phyloP scores from a whole-genome alignment of 2,888 invertebrate species.

The Gisinianus flammeolus region DNA sequence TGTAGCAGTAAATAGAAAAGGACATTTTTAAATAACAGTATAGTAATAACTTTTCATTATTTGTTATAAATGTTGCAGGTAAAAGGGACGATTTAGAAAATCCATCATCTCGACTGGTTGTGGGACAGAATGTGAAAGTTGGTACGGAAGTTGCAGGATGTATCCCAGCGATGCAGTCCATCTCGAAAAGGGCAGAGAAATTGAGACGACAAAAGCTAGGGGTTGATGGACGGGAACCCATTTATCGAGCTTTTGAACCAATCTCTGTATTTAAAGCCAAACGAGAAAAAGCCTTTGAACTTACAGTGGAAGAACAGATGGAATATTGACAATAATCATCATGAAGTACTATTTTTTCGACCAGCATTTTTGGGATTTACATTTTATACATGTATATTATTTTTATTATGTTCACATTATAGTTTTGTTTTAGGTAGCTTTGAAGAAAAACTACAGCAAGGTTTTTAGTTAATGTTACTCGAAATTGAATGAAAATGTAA shows the following conservation, averaged over 20 bases:
- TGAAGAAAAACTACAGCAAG: neutral
- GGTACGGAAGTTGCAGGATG: constrained; percentile 71
- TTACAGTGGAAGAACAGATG: neutral
- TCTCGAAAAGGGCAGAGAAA: neutral
- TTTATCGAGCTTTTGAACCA: neutral
- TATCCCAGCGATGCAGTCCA: neutral
- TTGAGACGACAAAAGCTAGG: neutral
- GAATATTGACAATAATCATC: neutral
- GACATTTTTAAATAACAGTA: neutral
- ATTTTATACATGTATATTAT: neutral
- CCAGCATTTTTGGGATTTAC: neutral
- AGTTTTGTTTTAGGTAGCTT: no score
- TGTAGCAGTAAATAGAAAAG: neutral
- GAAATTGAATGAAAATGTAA: no score
- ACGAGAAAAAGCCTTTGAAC: neutral
- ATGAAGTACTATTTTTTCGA: neutral
- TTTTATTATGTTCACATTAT: neutral
- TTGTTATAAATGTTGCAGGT: constrained; percentile 65
- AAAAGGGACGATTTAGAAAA: constrained; percentile 77
- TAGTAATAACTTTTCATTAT: neutral
- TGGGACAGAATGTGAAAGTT: constrained; percentile 79
- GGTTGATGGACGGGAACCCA: neutral
- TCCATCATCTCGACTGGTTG: constrained; percentile 84
- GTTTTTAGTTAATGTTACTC: no score
- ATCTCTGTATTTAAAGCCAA: neutral